A percentile compares a stretch with the other conserved stretches of the same genome.
These are phyloP conservation scores for Mormyrops boulengeri DNA, from an alignment of 2,797 vertebrate species.

Conservation along the genomic window DNA sequence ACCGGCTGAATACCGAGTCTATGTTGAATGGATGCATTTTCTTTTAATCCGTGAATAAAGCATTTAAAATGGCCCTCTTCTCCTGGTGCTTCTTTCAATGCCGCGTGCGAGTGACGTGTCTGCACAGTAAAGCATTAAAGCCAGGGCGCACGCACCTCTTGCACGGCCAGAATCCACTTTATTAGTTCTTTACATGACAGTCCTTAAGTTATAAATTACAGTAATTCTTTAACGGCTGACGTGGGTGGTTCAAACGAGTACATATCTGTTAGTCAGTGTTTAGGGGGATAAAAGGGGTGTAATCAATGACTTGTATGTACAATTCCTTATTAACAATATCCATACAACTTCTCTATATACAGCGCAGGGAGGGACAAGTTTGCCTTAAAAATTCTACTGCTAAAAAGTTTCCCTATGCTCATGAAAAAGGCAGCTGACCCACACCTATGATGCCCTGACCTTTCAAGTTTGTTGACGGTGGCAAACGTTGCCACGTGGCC, in stretches of 20 bases:
- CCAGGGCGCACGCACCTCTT: neutral
- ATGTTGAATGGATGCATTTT: slow-evolving; percentile 99
- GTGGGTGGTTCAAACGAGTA: slow-evolving; percentile 13
- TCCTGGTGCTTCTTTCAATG: neutral
- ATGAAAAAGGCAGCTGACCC: neutral
- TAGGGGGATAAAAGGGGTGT: neutral
- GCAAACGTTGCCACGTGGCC: neutral
- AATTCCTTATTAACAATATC: slow-evolving; percentile 39
- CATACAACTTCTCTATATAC: slow-evolving; percentile 30
- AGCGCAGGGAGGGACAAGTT: slow-evolving; percentile 12
- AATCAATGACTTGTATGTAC: slow-evolving; percentile 30
- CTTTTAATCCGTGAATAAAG: slow-evolving; percentile 99
- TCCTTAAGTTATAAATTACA: slow-evolving; percentile 17
- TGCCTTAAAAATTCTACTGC: slow-evolving; percentile 13
- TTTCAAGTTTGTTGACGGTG: neutral
- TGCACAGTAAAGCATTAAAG: neutral
- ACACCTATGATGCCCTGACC: neutral
- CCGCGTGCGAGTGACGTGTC: neutral
- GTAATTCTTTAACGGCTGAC: slow-evolving; percentile 23
- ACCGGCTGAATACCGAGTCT: slow-evolving; percentile 89
- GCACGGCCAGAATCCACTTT: neutral
- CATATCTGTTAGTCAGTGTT: neutral
- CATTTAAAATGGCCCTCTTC: slow-evolving; percentile 64
- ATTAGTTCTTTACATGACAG: slow-evolving; percentile 14
- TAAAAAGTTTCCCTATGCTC: slow-evolving; percentile 14